A percentile compares a stretch with the other conserved stretches of the same genome.
phyloP scores from a whole-genome alignment of 2,888 invertebrate species.

The Parasteatoda lunata region DNA sequence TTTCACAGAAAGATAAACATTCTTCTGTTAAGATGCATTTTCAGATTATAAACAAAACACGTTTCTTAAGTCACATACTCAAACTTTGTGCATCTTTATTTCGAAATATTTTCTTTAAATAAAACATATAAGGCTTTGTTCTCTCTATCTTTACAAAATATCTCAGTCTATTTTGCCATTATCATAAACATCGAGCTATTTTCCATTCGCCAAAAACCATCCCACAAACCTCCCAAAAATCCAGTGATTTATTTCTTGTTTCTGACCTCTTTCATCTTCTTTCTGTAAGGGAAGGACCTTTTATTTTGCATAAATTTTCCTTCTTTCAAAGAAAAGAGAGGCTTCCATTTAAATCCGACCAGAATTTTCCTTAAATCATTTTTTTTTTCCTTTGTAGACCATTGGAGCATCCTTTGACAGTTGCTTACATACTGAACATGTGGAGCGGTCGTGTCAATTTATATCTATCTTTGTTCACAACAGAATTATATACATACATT shows the following conservation, averaged over 20 bases:
- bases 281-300: constrained; percentile 5
- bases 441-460: constrained; percentile 52
- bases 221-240: background rate
- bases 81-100: no score
- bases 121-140: no score
- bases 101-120: no score
- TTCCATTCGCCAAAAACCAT: background rate
- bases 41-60: no score
- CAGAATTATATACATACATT: constrained; percentile 1
- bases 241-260: background rate
- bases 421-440: constrained; percentile 43
- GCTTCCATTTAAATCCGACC: constrained; percentile 15
- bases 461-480: constrained; percentile 30
- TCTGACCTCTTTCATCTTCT: background rate
- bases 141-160: background rate
- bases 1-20: no score
- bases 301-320: constrained; percentile 45
- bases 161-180: background rate
- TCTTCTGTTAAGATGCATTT: no score
- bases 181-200: background rate
- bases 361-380: constrained; percentile 7
- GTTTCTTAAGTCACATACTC: no score
- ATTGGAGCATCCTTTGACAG: constrained; percentile 45
- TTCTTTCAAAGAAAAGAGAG: background rate
- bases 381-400: constrained; percentile 1